Conservation (phyloP, 2,888 invertebrate species). For the Stenoptilia bipunctidactyla region DNA sequence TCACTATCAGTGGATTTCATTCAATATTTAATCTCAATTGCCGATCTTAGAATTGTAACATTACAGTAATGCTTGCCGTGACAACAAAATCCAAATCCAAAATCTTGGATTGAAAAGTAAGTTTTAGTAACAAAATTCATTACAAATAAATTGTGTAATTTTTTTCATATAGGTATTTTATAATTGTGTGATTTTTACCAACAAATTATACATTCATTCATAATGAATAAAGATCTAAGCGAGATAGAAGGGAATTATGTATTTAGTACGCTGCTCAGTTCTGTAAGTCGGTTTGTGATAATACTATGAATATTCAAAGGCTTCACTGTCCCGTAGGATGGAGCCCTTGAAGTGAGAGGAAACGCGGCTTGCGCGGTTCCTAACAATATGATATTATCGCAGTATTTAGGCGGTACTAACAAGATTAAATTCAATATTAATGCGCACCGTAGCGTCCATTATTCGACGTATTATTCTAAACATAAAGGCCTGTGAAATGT, state of each 20-base stretch:
- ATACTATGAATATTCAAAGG: slow-evolving; percentile 64
- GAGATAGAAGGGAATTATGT: slow-evolving; percentile 40
- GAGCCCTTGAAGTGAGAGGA: slow-evolving; percentile 63
- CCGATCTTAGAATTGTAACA: too few relatives aligned
- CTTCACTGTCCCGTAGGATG: slow-evolving; percentile 54
- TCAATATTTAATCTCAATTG: too few relatives aligned
- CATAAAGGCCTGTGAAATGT: slow-evolving; percentile 19
- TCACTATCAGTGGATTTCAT: too few relatives aligned
- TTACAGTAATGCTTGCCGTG: too few relatives aligned
- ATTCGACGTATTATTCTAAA: slow-evolving; percentile 45
- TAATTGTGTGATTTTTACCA: too few relatives aligned
- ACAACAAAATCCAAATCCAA: too few relatives aligned
- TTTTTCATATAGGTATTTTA: too few relatives aligned
- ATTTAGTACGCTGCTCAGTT: slow-evolving; percentile 51
- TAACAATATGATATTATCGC: slow-evolving; percentile 70
- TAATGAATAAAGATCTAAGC: slow-evolving; percentile 31
- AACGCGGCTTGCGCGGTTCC: slow-evolving; percentile 61
- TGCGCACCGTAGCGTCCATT: slow-evolving; percentile 64
- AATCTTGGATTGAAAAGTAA: too few relatives aligned
- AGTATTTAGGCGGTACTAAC: slow-evolving; percentile 65
- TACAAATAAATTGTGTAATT: too few relatives aligned
- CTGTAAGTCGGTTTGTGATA: slow-evolving; percentile 58
- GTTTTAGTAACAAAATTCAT: too few relatives aligned
- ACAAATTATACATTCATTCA: slow-evolving; percentile 20
- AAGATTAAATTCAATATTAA: slow-evolving; percentile 70